Conservation (phyloP, 2,113 vertebrate genomes). For the Pterocles gutturalis region DNA sequence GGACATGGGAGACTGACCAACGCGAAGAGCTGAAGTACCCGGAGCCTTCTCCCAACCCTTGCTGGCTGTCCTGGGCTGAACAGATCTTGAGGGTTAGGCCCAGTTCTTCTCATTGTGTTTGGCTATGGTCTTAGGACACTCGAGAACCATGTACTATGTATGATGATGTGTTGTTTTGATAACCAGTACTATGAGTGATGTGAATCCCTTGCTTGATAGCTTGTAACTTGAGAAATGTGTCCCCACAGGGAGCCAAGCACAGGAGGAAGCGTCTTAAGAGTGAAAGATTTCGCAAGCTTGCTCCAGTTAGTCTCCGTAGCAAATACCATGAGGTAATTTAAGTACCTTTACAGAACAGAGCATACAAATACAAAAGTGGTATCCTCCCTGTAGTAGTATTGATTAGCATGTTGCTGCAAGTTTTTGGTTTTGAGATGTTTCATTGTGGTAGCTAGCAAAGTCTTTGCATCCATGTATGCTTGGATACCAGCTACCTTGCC, state of each 20-base stretch:
- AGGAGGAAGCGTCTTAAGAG: not conserved
- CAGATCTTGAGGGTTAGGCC: not conserved
- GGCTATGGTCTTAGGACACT: not conserved
- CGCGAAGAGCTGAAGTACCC: not conserved
- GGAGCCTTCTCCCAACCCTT: not conserved
- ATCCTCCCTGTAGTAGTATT: not conserved
- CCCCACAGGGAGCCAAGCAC: not conserved
- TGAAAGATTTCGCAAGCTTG: not conserved
- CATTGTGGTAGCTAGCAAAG: not conserved
- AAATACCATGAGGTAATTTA: not conserved
- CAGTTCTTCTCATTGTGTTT: not conserved
- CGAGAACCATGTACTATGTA: accelerated
- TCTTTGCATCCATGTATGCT: not conserved
- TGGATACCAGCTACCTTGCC: not conserved
- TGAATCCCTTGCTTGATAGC: not conserved
- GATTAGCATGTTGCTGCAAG: not conserved
- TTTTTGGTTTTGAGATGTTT: not conserved
- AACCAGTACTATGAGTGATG: not conserved
- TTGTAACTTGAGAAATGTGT: not conserved
- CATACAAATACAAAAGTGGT: not conserved
- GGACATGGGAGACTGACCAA: accelerated
- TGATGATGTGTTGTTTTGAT: not conserved
- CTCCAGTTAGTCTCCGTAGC: not conserved
- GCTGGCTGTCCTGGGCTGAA: not conserved
- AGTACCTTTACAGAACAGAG: not conserved